Percentiles rank a stretch among this genome's conserved stretches.
Evolutionary conservation across 2,113 vertebrate species (phyloP).

Genomic region (Patagioenas fasciata): DNA sequence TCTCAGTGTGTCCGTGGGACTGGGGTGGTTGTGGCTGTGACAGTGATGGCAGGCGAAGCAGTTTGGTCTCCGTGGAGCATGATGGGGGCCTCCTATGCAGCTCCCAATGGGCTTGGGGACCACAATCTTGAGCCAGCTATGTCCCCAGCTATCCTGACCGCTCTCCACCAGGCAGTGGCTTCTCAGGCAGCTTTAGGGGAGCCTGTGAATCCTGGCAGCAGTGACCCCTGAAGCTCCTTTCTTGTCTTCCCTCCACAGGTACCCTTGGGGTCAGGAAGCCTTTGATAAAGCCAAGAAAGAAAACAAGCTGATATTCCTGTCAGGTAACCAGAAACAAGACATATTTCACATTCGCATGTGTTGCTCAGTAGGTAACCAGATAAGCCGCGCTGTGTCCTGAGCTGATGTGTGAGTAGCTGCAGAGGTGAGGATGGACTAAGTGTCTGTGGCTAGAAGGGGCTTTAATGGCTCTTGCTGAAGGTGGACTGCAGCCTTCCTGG

Average conservation of each 20-base stretch:
- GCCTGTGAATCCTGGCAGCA: rapidly evolving
- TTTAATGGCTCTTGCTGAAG: neutral
- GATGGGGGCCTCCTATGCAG: neutral
- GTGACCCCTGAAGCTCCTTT: neutral
- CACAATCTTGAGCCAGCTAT: rapidly evolving
- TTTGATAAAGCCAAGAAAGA: conserved; percentile 89
- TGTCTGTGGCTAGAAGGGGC: neutral
- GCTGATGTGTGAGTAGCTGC: neutral
- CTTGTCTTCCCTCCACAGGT: conserved; percentile 72
- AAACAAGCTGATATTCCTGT: conserved; percentile 92
- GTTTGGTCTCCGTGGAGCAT: too few species aligned
- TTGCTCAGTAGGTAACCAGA: neutral
- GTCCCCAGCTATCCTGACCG: rapidly evolving
- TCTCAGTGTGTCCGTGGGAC: rapidly evolving
- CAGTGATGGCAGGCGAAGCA: rapidly evolving
- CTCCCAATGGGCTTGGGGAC: rapidly evolving
- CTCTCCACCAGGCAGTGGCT: neutral
- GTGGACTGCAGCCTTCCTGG: neutral
- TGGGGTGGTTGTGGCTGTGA: rapidly evolving
- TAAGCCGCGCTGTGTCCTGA: neutral
- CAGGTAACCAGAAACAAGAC: conserved; percentile 75
- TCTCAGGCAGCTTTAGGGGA: neutral
- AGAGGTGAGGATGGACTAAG: neutral
- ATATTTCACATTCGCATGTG: rapidly evolving
- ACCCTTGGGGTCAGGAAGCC: conserved; percentile 92